Evolutionary conservation across 2,797 vertebrate species (phyloP).

Genomic region (Malurus leucopterus): DNA sequence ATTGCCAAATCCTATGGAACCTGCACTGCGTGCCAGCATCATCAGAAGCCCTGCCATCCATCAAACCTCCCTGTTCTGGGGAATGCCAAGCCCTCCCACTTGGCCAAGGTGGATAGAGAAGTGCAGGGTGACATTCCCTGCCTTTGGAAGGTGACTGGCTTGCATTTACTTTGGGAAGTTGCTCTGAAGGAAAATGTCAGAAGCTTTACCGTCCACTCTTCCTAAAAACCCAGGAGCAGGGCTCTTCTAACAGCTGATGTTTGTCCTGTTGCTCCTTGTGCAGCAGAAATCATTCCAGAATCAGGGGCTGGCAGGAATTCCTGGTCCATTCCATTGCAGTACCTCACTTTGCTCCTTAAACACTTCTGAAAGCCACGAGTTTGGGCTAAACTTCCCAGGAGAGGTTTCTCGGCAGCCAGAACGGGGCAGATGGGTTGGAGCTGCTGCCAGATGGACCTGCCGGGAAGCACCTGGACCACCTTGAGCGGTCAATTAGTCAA

Average conservation of each 20-base stretch:
- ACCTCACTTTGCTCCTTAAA: neutral
- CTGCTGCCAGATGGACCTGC: neutral
- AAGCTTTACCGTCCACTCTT: neutral
- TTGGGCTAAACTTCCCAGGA: neutral
- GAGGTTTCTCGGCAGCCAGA: neutral
- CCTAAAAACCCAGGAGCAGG: accelerated
- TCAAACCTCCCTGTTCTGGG: accelerated
- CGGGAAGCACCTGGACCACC: conserved; percentile 27
- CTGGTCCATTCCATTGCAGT: neutral
- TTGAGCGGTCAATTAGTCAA: neutral
- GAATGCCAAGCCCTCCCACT: neutral
- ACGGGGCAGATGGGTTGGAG: neutral
- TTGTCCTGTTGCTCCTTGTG: accelerated
- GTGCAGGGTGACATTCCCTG: neutral
- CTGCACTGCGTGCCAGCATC: neutral
- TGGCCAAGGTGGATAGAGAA: neutral
- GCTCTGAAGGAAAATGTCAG: neutral
- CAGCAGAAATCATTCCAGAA: neutral
- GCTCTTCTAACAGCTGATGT: accelerated
- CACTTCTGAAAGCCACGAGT: neutral
- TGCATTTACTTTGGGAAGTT: neutral
- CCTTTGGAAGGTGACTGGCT: neutral
- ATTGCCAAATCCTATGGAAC: neutral
- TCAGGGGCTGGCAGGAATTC: neutral
- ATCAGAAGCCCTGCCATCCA: neutral